phyloP scores from a whole-genome alignment of 2,888 invertebrate genomes.

The Polymixis lichenea region DNA sequence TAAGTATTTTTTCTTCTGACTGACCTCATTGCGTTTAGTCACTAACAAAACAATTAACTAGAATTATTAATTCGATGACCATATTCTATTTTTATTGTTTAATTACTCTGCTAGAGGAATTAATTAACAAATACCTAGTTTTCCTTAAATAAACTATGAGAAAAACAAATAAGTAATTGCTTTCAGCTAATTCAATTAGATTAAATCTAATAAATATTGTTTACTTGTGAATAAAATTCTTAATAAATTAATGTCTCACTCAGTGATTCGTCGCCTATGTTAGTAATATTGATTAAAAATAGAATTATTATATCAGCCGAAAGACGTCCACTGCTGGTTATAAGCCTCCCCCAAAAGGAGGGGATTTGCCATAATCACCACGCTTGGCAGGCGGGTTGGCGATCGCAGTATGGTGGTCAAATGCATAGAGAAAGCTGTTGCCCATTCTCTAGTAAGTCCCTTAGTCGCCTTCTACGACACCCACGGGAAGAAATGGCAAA shows the following conservation, averaged over 20 bases:
- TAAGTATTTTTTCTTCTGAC: too few species aligned
- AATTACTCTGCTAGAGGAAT: neutral
- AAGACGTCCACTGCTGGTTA: too few species aligned
- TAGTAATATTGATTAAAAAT: slow-evolving; percentile 20
- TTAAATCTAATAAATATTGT: neutral
- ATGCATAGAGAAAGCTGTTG: too few species aligned
- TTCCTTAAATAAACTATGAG: neutral
- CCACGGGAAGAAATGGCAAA: too few species aligned
- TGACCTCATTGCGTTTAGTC: neutral
- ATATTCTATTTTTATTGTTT: neutral
- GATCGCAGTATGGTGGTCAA: too few species aligned
- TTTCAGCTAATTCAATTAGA: neutral
- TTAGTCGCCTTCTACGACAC: too few species aligned
- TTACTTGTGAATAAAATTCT: neutral
- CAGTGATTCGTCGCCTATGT: neutral
- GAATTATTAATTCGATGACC: neutral
- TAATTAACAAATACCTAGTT: neutral
- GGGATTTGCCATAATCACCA: too few species aligned
- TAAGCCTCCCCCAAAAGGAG: too few species aligned
- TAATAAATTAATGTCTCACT: slow-evolving; percentile 7
- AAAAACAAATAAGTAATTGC: neutral
- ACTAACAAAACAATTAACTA: too few species aligned
- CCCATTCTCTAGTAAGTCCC: too few species aligned
- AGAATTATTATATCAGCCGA: too few species aligned
- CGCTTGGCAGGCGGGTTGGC: too few species aligned